Conservation (phyloP, 23 tunicate species). For the Halocynthia aurantium region DNA sequence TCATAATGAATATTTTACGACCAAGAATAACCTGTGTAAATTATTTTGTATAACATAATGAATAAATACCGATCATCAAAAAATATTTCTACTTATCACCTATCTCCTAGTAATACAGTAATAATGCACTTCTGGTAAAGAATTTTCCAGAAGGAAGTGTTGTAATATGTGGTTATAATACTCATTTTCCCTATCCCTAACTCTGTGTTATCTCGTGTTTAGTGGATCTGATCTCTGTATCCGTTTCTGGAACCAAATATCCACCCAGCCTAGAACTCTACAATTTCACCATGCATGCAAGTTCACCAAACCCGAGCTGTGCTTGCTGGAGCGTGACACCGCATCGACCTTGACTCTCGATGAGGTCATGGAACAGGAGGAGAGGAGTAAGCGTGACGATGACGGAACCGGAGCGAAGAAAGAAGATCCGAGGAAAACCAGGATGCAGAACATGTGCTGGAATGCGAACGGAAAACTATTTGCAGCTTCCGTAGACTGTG, state of each 20-base stretch:
- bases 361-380: slow-evolving; percentile 29
- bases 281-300: slow-evolving; percentile 22
- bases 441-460: slow-evolving; percentile 45
- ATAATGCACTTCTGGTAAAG: no score
- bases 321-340: not conserved
- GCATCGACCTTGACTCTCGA: slow-evolving; percentile 1
- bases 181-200: no score
- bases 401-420: slow-evolving; percentile 14
- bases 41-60: no score
- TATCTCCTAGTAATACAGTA: no score
- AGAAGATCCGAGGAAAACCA: slow-evolving; percentile 2
- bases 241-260: not conserved
- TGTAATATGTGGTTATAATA: no score
- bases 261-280: not conserved
- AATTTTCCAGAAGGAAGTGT: no score
- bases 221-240: slow-evolving; percentile 15
- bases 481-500: slow-evolving; percentile 56
- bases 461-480: slow-evolving; percentile 70
- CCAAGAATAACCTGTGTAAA: no score
- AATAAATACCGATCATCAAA: no score
- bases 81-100: no score
- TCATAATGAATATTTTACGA: no score
- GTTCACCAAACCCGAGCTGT: slow-evolving; percentile 14
- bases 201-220: not conserved
- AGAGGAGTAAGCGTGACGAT: not conserved